Conservation (phyloP, 30 jellyfish, hydroid and myxozoan species). For the Catostylus mosaicus region DNA sequence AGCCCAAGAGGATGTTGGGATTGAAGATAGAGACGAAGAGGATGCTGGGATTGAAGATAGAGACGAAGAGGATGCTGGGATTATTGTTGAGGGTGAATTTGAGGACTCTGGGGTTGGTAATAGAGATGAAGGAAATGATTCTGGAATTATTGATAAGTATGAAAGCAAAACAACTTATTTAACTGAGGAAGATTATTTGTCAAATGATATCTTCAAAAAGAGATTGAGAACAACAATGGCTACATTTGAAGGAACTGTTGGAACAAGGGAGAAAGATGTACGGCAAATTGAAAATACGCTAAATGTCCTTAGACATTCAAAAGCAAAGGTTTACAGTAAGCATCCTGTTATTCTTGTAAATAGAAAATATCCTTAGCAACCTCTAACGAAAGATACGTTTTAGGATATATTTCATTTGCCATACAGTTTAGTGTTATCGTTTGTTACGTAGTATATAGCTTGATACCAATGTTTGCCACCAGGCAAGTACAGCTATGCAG, state of each 20-base stretch:
- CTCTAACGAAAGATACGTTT: too few species aligned
- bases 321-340: slow-evolving; percentile 39
- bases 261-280: slow-evolving; percentile 3
- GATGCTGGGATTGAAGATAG: background rate
- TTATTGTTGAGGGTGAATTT: background rate
- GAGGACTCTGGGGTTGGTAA: background rate
- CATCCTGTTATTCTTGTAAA: too few species aligned
- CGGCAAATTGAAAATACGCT: slow-evolving; percentile 12
- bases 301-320: slow-evolving; percentile 1
- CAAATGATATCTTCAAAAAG: slow-evolving; percentile 10
- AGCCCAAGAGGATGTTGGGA: background rate
- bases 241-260: slow-evolving; percentile 21
- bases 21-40: background rate
- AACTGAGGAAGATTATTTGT: slow-evolving; percentile 29
- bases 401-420: too few species aligned
- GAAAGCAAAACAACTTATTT: slow-evolving; percentile 22
- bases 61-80: background rate
- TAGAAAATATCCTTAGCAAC: too few species aligned
- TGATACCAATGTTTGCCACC: too few species aligned
- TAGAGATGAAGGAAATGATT: background rate
- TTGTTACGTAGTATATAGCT: too few species aligned
- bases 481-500: too few species aligned
- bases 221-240: slow-evolving; percentile 31
- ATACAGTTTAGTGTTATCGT: too few species aligned
- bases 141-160: background rate